These are phyloP conservation scores for Synergus itoensis DNA, from an alignment of 2,888 invertebrate species.

Conservation along the genomic window DNA sequence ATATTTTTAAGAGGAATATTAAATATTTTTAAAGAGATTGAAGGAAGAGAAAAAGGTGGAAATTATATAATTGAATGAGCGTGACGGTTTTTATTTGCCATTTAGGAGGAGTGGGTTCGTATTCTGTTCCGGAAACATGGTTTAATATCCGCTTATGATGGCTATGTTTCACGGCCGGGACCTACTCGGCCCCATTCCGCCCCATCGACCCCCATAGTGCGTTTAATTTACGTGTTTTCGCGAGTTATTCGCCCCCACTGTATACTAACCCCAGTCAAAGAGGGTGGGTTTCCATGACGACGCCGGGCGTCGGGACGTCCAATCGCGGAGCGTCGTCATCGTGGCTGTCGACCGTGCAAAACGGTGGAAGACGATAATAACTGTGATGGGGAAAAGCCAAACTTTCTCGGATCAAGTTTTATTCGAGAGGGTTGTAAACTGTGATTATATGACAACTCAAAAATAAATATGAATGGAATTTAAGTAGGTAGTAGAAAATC, in stretches of 20 bases:
- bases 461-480: not conserved
- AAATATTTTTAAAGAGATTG: not conserved
- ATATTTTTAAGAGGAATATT: not conserved
- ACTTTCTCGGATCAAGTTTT: not conserved
- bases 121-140: slow-evolving; percentile 58
- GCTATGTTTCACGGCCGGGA: slow-evolving; percentile 58
- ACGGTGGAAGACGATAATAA: slow-evolving; percentile 64
- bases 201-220: slow-evolving; percentile 69
- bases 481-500: not conserved
- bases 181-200: slow-evolving; percentile 60
- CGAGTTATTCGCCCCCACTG: slow-evolving; percentile 74
- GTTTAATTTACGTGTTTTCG: slow-evolving; percentile 77
- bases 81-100: slow-evolving; percentile 53
- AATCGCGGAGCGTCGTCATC: slow-evolving; percentile 64
- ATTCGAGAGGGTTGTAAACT: not conserved
- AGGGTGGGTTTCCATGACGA: slow-evolving; percentile 72
- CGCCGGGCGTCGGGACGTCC: slow-evolving; percentile 70
- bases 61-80: not conserved
- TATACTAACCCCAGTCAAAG: slow-evolving; percentile 61
- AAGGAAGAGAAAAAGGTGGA: not conserved
- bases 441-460: not conserved
- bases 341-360: slow-evolving; percentile 62
- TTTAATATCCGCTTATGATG: slow-evolving; percentile 61
- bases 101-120: slow-evolving; percentile 50
- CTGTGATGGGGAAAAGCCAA: slow-evolving; percentile 59